These are phyloP conservation scores for Tragulus kanchil DNA, from an alignment of 2,113 vertebrate genomes.

Conservation along the genomic window DNA sequence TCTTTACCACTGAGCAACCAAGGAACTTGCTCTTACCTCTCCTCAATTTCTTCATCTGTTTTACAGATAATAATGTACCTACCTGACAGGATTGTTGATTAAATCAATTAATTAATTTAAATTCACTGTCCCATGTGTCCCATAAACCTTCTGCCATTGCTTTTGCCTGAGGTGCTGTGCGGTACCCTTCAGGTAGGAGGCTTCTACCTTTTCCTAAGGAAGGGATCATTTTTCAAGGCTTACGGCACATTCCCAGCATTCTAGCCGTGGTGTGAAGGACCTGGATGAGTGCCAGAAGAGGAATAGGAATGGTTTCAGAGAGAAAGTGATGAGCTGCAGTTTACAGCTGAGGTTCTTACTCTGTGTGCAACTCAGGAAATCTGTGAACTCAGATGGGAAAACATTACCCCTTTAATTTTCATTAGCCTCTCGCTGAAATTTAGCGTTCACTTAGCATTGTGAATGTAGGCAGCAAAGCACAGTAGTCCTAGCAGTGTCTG, in stretches of 20 bases:
- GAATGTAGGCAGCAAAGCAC: background rate
- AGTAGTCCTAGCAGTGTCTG: background rate
- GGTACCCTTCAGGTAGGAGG: background rate
- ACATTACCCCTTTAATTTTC: background rate
- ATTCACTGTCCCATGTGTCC: slow-evolving; percentile 4
- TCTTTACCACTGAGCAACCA: background rate
- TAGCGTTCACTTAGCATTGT: background rate
- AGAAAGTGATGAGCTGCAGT: background rate
- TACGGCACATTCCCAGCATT: background rate
- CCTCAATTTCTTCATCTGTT: slow-evolving; percentile 31
- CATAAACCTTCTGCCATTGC: background rate
- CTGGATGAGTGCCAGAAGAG: background rate
- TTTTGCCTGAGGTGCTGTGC: background rate
- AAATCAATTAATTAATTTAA: slow-evolving; percentile 42
- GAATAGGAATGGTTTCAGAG: background rate
- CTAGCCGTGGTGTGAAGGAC: background rate
- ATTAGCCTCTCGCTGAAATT: background rate
- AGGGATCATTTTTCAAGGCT: background rate
- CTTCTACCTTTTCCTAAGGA: background rate
- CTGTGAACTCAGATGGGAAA: background rate
- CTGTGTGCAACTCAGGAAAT: background rate
- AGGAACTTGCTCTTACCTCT: background rate
- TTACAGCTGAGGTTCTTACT: background rate
- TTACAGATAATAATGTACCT: background rate
- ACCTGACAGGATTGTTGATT: background rate